phyloP scores from a whole-genome alignment of 37 sponge, comb jelly and placozoan species.

The Dysidea cf. avara region DNA sequence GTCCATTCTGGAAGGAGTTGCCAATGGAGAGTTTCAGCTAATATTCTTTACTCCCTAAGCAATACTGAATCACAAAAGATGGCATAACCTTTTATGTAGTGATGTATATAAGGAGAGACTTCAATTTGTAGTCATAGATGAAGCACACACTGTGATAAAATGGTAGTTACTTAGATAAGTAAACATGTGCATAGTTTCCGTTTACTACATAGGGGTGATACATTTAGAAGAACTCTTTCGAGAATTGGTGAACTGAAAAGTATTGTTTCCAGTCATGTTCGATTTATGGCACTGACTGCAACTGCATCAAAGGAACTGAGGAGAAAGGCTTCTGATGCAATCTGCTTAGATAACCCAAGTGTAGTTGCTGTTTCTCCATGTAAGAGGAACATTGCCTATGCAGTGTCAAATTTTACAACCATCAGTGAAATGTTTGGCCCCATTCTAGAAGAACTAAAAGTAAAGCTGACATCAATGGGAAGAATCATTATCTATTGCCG shows the following conservation, averaged over 20 bases:
- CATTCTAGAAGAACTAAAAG: slow-evolving; percentile 1
- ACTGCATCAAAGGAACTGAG: slow-evolving; percentile 6
- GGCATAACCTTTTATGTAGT: no score
- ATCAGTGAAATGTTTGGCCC: slow-evolving; percentile 17
- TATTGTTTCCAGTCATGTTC: slow-evolving; percentile 3
- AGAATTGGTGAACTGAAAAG: slow-evolving; percentile 38
- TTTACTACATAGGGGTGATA: slow-evolving; percentile 35
- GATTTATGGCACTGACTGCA: slow-evolving; percentile 42
- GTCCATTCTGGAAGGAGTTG: no score
- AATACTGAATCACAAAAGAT: no score
- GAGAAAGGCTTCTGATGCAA: background rate
- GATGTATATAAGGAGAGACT: no score
- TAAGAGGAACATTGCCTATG: slow-evolving; percentile 12
- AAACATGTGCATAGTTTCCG: no score
- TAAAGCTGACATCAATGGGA: no score
- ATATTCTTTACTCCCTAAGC: no score
- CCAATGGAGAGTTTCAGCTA: no score
- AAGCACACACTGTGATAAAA: no score
- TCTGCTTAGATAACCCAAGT: slow-evolving; percentile 7
- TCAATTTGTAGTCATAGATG: no score
- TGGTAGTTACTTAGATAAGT: no score
- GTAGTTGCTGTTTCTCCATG: slow-evolving; percentile 1
- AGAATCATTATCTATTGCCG: slow-evolving; percentile 36
- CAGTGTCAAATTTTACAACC: background rate
- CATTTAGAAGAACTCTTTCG: slow-evolving; percentile 9